These are phyloP conservation scores for Gryllus longicercus DNA, from an alignment of 2,888 invertebrate genomes.

Conservation along the genomic window DNA sequence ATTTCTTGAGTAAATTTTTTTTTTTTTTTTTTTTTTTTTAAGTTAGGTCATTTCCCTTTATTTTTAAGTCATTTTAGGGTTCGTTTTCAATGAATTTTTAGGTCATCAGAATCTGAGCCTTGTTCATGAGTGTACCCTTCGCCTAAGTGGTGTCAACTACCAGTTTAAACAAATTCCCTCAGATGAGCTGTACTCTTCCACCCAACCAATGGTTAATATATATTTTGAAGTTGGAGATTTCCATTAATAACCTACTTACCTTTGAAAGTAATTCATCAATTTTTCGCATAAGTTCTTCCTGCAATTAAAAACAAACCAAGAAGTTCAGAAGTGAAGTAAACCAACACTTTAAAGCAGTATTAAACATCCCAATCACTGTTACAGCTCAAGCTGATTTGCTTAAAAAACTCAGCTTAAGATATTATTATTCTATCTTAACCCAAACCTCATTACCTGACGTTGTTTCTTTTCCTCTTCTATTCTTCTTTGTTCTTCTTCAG, in stretches of 20 bases:
- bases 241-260: slow-evolving; percentile 27
- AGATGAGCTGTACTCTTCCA: too few relatives aligned
- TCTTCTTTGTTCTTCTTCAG: slow-evolving; percentile 55
- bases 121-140: too few relatives aligned
- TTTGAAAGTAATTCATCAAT: slow-evolving; percentile 57
- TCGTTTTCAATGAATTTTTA: too few relatives aligned
- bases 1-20: too few relatives aligned
- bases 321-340: neutral
- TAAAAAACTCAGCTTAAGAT: neutral
- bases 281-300: slow-evolving; percentile 51
- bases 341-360: neutral
- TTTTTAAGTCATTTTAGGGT: too few relatives aligned
- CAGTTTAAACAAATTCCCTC: too few relatives aligned
- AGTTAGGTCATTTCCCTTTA: too few relatives aligned
- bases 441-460: slow-evolving; percentile 40
- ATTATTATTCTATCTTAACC: neutral
- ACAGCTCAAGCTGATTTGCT: neutral
- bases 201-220: too few relatives aligned
- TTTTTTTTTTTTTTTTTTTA: too few relatives aligned
- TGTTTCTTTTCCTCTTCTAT: slow-evolving; percentile 55
- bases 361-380: neutral
- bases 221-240: neutral
- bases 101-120: too few relatives aligned
- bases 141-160: too few relatives aligned
- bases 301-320: slow-evolving; percentile 33